Conservation (phyloP, 2,888 invertebrate genomes). For the Cylloceria caligata region DNA sequence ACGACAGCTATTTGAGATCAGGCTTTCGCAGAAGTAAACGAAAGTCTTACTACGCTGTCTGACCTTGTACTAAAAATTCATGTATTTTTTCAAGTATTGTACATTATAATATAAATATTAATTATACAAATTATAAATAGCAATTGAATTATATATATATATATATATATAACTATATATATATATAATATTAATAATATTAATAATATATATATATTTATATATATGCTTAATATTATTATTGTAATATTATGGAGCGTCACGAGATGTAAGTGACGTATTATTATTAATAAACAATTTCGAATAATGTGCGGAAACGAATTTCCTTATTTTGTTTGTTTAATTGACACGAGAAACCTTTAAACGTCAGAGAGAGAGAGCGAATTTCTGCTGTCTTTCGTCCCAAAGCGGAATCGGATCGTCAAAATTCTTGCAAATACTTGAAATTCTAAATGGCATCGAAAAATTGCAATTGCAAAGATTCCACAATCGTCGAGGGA, state of each 20-base stretch:
- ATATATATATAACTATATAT: too few species aligned
- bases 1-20: conserved; percentile 59
- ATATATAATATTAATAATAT: too few species aligned
- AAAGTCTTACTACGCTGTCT: conserved; percentile 73
- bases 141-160: conserved; percentile 67
- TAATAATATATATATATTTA: too few species aligned
- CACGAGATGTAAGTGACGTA: conserved; percentile 73
- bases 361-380: conserved; percentile 37
- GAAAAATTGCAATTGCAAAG: conserved; percentile 74
- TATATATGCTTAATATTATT: conserved; percentile 70
- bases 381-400: background rate
- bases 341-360: conserved; percentile 51
- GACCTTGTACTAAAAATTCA: conserved; percentile 78
- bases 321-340: conserved; percentile 33
- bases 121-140: conserved; percentile 77
- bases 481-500: conserved; percentile 75
- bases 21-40: conserved; percentile 60
- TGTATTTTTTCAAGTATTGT: conserved; percentile 82
- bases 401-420: background rate
- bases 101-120: conserved; percentile 80
- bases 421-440: conserved; percentile 18
- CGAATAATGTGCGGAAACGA: conserved; percentile 74
- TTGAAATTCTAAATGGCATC: conserved; percentile 39
- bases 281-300: conserved; percentile 78
- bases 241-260: conserved; percentile 75